Evolutionary conservation across 2,797 vertebrate genomes (phyloP).

Genomic region (Rhadinocentrus ornatus): DNA sequence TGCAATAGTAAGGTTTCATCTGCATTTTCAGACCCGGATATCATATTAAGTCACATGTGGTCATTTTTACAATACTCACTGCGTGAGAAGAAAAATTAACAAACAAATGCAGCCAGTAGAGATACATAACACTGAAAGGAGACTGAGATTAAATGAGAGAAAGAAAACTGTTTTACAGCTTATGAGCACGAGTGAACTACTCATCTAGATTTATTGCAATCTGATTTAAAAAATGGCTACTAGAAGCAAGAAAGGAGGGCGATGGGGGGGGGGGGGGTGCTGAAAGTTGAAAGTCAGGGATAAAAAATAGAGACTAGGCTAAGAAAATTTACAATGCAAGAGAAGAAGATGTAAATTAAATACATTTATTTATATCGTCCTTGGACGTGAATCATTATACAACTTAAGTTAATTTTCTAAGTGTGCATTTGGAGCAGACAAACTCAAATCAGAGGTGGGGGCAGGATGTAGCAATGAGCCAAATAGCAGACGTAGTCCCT

Average conservation of each 20-base stretch:
- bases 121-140: slow-evolving; percentile 6
- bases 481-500: slow-evolving; percentile 49
- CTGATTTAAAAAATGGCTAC: slow-evolving; percentile 45
- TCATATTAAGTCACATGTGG: slow-evolving; percentile 18
- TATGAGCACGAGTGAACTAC: slow-evolving; percentile 27
- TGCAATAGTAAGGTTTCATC: slow-evolving; percentile 47
- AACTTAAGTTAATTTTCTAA: no score
- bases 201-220: slow-evolving; percentile 44
- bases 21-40: slow-evolving; percentile 27
- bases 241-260: slow-evolving; percentile 17
- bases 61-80: slow-evolving; percentile 16
- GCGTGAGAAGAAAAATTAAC: background rate
- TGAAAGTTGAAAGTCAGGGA: slow-evolving; percentile 1
- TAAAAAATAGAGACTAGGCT: slow-evolving; percentile 35
- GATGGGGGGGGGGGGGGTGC: background rate
- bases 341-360: slow-evolving; percentile 48
- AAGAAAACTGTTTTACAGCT: slow-evolving; percentile 43
- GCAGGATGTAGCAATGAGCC: slow-evolving; percentile 29
- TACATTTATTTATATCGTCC: slow-evolving; percentile 19
- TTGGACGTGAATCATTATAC: no score
- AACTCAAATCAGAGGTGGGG: slow-evolving; percentile 36
- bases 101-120: background rate
- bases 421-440: slow-evolving; percentile 2
- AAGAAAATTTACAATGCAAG: slow-evolving; percentile 31
- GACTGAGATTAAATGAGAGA: slow-evolving; percentile 26